A percentile compares a stretch with the other conserved stretches of the same genome.
phyloP scores from a whole-genome alignment of 2,888 invertebrate species.

The Suillia variegata region DNA sequence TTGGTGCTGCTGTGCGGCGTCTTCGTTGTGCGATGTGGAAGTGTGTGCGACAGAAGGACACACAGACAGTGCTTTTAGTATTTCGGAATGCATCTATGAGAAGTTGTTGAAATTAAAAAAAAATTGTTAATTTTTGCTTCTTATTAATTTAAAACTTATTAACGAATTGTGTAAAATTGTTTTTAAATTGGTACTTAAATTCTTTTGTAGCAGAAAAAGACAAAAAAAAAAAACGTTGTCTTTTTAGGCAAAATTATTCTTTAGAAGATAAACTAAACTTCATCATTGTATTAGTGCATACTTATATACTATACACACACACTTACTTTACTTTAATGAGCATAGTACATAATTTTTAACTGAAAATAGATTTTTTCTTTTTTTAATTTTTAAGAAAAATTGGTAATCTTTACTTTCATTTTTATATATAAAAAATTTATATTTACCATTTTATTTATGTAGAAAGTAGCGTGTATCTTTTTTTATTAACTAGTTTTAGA shows the following conservation, averaged over 20 bases:
- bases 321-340: background rate
- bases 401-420: background rate
- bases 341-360: slow-evolving; percentile 1
- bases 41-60: no score
- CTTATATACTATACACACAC: background rate
- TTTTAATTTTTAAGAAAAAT: background rate
- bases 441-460: no score
- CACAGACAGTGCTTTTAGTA: background rate
- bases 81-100: background rate
- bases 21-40: no score
- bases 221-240: background rate
- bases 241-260: background rate
- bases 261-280: background rate
- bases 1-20: no score
- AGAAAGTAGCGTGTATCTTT: no score
- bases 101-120: background rate
- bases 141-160: background rate
- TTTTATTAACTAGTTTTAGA: no score
- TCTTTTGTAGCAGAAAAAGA: background rate
- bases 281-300: background rate
- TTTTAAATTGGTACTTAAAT: background rate
- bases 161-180: no score
- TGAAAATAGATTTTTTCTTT: background rate
- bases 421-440: no score
- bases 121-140: background rate